Conservation (phyloP, 2,113 vertebrate species). For the Eudyptes chrysolophus region DNA sequence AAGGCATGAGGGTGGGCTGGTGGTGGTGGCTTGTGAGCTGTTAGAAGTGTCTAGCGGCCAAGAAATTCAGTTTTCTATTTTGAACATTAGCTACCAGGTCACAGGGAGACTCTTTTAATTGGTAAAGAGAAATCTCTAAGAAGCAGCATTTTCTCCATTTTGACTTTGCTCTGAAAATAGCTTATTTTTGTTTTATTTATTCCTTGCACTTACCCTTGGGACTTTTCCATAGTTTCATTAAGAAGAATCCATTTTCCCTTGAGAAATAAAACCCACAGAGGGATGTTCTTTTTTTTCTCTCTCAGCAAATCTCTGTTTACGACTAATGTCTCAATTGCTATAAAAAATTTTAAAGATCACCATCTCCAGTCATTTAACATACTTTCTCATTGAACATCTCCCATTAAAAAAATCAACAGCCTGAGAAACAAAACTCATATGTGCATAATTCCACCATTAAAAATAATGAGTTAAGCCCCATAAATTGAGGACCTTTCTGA, state of each 20-base stretch:
- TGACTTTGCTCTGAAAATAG: background rate
- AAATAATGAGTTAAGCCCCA: background rate
- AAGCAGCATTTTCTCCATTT: background rate
- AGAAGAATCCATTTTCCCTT: background rate
- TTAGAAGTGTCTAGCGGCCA: background rate
- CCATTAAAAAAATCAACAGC: background rate
- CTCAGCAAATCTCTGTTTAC: background rate
- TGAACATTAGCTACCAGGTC: background rate
- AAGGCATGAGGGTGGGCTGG: rapidly evolving
- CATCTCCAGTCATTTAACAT: background rate
- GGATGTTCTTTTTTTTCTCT: background rate
- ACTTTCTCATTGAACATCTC: background rate
- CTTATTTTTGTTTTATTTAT: background rate
- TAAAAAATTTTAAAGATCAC: background rate
- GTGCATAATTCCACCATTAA: background rate
- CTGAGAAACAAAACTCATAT: background rate
- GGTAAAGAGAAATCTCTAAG: background rate
- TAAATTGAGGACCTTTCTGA: background rate
- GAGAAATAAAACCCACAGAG: background rate
- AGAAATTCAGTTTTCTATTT: background rate
- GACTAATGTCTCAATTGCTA: background rate
- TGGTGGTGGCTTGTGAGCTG: background rate
- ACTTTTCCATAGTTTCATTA: background rate
- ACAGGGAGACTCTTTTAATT: background rate
- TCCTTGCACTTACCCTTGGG: background rate